phyloP scores from a whole-genome alignment of 1,140 invertebrate genomes.

The Calosoma granatense region DNA sequence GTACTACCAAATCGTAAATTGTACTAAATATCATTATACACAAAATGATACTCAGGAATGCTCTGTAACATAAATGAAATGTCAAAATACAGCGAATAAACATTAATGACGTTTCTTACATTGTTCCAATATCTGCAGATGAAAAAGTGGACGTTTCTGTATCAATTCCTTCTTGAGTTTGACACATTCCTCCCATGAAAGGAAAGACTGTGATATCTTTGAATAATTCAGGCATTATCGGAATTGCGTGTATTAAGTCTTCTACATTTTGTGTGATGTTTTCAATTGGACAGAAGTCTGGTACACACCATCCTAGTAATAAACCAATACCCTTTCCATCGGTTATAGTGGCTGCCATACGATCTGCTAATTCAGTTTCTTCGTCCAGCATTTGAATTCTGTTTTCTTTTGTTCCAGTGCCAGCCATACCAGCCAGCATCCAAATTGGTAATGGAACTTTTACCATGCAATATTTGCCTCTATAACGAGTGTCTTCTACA shows the following conservation, averaged over 20 bases:
- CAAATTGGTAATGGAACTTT: neutral
- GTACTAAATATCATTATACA: slow-evolving; percentile 26
- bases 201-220: too few species aligned
- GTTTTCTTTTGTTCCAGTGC: neutral
- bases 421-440: too few species aligned
- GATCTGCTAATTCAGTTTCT: neutral
- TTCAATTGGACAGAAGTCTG: slow-evolving; percentile 14
- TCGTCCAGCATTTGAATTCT: neutral
- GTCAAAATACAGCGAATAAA: too few species aligned
- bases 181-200: neutral
- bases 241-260: neutral
- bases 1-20: slow-evolving; percentile 26
- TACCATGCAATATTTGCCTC: slow-evolving; percentile 19
- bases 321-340: slow-evolving; percentile 7
- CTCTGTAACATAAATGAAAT: slow-evolving; percentile 21
- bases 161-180: neutral
- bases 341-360: neutral
- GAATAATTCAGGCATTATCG: too few species aligned
- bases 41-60: slow-evolving; percentile 19
- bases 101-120: neutral
- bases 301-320: slow-evolving; percentile 16
- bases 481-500: slow-evolving; percentile 16
- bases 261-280: neutral
- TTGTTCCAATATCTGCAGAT: neutral
- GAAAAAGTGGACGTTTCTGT: neutral